These are phyloP conservation scores for Tuberolachnus salignus DNA, from an alignment of 2,888 invertebrate species.

Conservation along the genomic window DNA sequence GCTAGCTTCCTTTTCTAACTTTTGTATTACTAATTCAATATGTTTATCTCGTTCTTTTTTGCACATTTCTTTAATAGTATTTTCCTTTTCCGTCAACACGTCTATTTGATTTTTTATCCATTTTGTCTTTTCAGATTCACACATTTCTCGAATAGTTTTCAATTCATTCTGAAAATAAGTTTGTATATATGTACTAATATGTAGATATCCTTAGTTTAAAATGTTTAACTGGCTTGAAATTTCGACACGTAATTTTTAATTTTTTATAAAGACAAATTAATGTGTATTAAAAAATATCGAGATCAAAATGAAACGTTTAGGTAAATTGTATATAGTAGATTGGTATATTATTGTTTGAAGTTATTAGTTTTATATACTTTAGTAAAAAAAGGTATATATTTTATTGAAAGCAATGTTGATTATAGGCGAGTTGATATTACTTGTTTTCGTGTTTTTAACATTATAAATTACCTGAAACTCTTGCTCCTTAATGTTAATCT, in stretches of 20 bases:
- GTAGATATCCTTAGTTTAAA: background rate
- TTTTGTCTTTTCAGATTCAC: constrained; percentile 70
- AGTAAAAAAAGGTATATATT: no score
- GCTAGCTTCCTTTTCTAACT: constrained; percentile 72
- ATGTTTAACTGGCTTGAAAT: background rate
- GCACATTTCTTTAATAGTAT: constrained; percentile 72
- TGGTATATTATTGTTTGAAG: no score
- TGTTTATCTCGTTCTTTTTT: constrained; percentile 78
- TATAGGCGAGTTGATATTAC: no score
- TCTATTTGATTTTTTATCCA: constrained; percentile 71
- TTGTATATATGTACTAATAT: background rate
- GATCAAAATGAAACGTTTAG: no score
- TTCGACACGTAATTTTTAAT: no score
- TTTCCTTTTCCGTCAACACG: constrained; percentile 71
- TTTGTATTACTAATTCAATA: constrained; percentile 75
- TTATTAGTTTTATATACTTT: no score
- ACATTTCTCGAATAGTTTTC: constrained; percentile 68
- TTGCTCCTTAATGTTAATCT: constrained; percentile 55
- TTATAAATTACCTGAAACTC: constrained; percentile 57
- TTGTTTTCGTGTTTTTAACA: no score
- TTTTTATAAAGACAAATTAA: no score
- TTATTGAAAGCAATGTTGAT: no score
- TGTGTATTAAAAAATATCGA: no score
- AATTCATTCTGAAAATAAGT: constrained; percentile 63
- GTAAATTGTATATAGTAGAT: no score